Evolutionary conservation across 2,888 invertebrate genomes (phyloP).

Genomic region (Sympetrum striolatum): DNA sequence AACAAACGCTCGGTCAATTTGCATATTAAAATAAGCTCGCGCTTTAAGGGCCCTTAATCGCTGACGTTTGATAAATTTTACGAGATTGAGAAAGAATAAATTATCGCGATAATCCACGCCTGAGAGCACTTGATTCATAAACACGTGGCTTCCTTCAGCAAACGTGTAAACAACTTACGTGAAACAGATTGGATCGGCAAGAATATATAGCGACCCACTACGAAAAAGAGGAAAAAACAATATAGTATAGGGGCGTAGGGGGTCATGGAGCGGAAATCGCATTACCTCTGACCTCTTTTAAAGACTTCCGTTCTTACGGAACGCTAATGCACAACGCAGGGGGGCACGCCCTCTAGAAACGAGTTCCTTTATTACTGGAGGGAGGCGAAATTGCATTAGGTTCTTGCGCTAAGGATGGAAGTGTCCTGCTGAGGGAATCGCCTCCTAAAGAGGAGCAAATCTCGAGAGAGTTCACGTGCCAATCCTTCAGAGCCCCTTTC

Average conservation of each 20-base stretch:
- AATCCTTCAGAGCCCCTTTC: not conserved
- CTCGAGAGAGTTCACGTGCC: not conserved
- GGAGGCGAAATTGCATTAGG: not conserved
- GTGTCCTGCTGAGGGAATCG: not conserved
- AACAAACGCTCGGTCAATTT: too few species aligned
- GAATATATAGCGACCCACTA: not conserved
- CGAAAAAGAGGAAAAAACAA: not conserved
- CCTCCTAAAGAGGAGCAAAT: not conserved
- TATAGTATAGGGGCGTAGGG: not conserved
- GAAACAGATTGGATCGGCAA: not conserved
- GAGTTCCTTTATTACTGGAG: not conserved
- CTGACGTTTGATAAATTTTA: too few species aligned
- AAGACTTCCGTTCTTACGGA: not conserved
- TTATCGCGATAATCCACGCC: too few species aligned
- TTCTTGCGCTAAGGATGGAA: not conserved
- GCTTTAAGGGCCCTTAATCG: too few species aligned
- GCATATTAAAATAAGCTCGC: too few species aligned
- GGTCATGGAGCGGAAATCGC: not conserved
- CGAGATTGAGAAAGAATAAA: too few species aligned
- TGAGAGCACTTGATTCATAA: too few species aligned
- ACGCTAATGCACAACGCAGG: not conserved
- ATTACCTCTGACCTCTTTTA: not conserved
- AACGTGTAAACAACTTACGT: not conserved
- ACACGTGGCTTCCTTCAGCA: not conserved
- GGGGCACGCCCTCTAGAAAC: not conserved